Evolutionary conservation across 2,888 invertebrate genomes (phyloP), one percentile per base, ranked within the genome.

Genomic region (Mythimna vitellina): DNA sequence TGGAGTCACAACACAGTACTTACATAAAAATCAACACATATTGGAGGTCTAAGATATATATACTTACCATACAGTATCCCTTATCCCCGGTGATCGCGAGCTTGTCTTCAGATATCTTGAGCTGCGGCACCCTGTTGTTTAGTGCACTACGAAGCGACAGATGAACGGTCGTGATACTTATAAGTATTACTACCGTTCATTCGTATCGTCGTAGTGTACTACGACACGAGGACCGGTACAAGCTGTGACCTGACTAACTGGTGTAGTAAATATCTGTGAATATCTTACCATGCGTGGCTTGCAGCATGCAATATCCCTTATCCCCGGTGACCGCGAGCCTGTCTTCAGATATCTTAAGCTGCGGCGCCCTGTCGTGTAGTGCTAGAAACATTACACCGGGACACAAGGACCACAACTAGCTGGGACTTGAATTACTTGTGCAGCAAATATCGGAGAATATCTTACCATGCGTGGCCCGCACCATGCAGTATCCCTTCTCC

Each of bases 401-500:
- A 76, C 98, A 98, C 49, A 99, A 96, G 0, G 98, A 98, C 25
- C 99, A 99, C 56, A 99, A 93, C 98, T 99, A 99, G 3, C 99
- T 99, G 0, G 99, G 99, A 9, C 42, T 3, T 38, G 38, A 9
- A 9, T 10, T 38, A 2, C 42, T 42, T 42, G 42, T 42, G 42
- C 12, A 42, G 12, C 1, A 42, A 12, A 42, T 12, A 46, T 46
- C 46, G 14, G 17, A 14, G 17, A 17, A 46, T 46, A 17, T 46
- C 46, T 46, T 17, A 46, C 46, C 46, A 46, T 46, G 46, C 8
- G 99, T 99, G 8, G 99, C 99, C 77, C 99, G 97, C 80, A 99
- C 98, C 97, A 99, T 99, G 88, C 99, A 99, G 93, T 99, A 99
- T 17, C 99, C 99, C 90, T 99, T 99, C 71, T 99, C 99, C 0